Conservation (phyloP, 2,888 invertebrate genomes). For the Metellina segmentata region DNA sequence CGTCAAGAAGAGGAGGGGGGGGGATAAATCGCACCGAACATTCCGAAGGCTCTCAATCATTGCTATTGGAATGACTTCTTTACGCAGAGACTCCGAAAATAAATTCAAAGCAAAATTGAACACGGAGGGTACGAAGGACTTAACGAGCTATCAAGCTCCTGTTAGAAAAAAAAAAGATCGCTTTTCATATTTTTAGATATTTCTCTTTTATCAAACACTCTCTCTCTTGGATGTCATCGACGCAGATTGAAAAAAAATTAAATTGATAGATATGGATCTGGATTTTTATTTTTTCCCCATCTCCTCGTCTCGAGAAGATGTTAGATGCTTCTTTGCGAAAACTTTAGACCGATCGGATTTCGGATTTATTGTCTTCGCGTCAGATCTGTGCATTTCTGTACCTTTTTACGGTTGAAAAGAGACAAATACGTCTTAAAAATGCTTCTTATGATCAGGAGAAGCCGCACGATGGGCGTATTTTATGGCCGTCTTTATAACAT, state of each 20-base stretch:
- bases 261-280: slow-evolving; percentile 70
- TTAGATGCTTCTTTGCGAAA: slow-evolving; percentile 41
- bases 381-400: not conserved
- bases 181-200: slow-evolving; percentile 28
- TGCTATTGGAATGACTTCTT: slow-evolving; percentile 73
- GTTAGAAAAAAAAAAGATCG: slow-evolving; percentile 30
- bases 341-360: slow-evolving; percentile 58
- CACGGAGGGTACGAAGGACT: slow-evolving; percentile 66
- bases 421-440: slow-evolving; percentile 38
- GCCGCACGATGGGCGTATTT: slow-evolving; percentile 28
- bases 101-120: slow-evolving; percentile 74
- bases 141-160: slow-evolving; percentile 70
- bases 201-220: slow-evolving; percentile 34
- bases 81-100: slow-evolving; percentile 61
- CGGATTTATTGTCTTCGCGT: slow-evolving; percentile 63
- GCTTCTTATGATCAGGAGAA: slow-evolving; percentile 41
- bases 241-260: slow-evolving; percentile 55
- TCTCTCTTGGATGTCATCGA: slow-evolving; percentile 71
- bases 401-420: slow-evolving; percentile 22
- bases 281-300: not conserved
- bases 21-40: slow-evolving; percentile 55
- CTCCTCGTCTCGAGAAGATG: not conserved
- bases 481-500: slow-evolving; percentile 18
- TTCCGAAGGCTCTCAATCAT: slow-evolving; percentile 63
- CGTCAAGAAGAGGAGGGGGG: slow-evolving; percentile 23